phyloP scores from a whole-genome alignment of 2,888 invertebrate species.

The Belgica antarctica region DNA sequence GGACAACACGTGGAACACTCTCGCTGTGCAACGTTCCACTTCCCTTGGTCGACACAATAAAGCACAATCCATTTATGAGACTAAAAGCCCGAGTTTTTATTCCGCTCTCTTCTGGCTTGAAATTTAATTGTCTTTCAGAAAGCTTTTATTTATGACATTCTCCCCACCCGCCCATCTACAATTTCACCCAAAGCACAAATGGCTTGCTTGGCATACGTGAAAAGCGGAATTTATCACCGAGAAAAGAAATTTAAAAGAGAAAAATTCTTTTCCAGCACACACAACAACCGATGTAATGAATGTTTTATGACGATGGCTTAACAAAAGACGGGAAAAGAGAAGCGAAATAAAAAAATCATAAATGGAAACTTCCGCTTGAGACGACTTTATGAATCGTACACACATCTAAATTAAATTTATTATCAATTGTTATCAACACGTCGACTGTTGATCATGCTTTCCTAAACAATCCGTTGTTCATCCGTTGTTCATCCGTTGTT shows the following conservation, averaged over 20 bases:
- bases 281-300: conserved; percentile 25
- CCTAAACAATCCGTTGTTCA: conserved; percentile 7
- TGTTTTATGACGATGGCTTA: conserved; percentile 25
- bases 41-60: conserved; percentile 5
- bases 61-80: conserved; percentile 21
- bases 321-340: conserved; percentile 8
- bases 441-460: not conserved
- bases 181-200: not conserved
- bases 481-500: not conserved
- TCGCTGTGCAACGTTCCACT: not conserved
- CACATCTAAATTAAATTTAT: conserved; percentile 29
- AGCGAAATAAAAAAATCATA: not conserved
- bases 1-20: not conserved
- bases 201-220: conserved; percentile 5
- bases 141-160: conserved; percentile 23
- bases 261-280: not conserved
- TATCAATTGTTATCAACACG: conserved; percentile 25
- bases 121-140: conserved; percentile 30
- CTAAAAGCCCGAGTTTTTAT: conserved; percentile 3
- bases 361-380: conserved; percentile 28
- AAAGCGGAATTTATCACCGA: conserved; percentile 24
- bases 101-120: not conserved
- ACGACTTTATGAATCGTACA: conserved; percentile 25
- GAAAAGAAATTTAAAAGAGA: conserved; percentile 13
- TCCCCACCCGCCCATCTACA: not conserved